Evolutionary conservation across 23 tunicate genomes (phyloP).

Genomic region (Halocynthia aurantium): DNA sequence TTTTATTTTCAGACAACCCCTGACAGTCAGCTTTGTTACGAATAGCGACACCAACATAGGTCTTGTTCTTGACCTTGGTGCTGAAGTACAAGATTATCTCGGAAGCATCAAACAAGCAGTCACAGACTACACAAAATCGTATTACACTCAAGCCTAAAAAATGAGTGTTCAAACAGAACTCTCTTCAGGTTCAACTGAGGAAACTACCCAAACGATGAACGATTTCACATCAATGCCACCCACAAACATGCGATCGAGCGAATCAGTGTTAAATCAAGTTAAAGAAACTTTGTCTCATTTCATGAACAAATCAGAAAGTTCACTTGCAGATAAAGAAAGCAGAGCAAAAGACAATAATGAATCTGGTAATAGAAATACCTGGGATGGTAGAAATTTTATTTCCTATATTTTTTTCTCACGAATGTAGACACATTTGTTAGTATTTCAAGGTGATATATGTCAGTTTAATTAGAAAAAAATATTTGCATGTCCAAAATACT

Average conservation of each 20-base stretch:
- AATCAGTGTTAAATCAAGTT: constrained; percentile 48
- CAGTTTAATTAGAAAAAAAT: too few species aligned
- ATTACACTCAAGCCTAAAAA: constrained; percentile 9
- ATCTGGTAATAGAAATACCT: too few species aligned
- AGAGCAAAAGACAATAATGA: too few species aligned
- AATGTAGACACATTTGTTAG: too few species aligned
- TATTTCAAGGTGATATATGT: too few species aligned
- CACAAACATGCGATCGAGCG: constrained; percentile 40
- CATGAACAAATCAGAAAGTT: constrained; percentile 17
- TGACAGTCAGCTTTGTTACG: constrained; percentile 72
- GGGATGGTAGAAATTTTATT: too few species aligned
- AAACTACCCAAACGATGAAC: not conserved
- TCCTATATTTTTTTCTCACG: too few species aligned
- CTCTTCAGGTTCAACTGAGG: not conserved
- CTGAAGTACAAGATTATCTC: constrained; percentile 45
- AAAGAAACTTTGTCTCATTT: constrained; percentile 34
- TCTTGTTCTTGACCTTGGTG: constrained; percentile 49
- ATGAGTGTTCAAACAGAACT: not conserved
- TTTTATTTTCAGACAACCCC: constrained; percentile 35
- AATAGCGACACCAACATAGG: constrained; percentile 48
- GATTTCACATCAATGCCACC: constrained; percentile 20
- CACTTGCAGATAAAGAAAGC: not conserved
- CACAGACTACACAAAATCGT: constrained; percentile 25
- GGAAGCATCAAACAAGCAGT: constrained; percentile 55
- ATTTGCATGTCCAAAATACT: too few species aligned